phyloP scores from a whole-genome alignment of 2,888 invertebrate species.

The Deilephila elpenor region DNA sequence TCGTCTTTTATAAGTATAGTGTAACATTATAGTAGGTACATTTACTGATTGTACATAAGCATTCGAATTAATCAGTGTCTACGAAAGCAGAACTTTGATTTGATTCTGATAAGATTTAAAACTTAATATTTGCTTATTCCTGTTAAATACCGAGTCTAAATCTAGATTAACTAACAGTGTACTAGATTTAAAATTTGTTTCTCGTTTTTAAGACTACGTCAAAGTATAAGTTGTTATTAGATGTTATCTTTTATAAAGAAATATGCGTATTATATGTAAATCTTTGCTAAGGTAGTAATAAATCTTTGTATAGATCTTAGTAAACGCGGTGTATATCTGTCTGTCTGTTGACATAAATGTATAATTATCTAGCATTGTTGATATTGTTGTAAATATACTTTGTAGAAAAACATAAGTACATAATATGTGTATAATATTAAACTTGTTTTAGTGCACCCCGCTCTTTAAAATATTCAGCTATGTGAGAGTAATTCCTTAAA shows the following conservation, averaged over 20 bases:
- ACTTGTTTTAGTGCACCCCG: conserved; percentile 28
- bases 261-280: conserved; percentile 18
- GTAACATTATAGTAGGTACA: conserved; percentile 5
- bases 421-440: conserved; percentile 51
- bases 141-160: background rate
- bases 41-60: background rate
- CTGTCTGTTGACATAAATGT: conserved; percentile 51
- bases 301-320: conserved; percentile 40
- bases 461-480: conserved; percentile 25
- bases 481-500: conserved; percentile 25
- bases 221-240: conserved; percentile 10
- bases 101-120: no score
- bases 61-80: background rate
- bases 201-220: background rate
- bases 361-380: conserved; percentile 60
- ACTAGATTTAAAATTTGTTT: conserved; percentile 6
- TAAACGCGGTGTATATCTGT: conserved; percentile 58
- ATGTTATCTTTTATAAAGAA: conserved; percentile 26
- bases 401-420: conserved; percentile 60
- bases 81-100: background rate
- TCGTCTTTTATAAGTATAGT: background rate
- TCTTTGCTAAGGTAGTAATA: conserved; percentile 25
- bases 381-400: conserved; percentile 77
- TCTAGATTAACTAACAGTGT: conserved; percentile 13
- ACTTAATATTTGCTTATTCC: background rate